phyloP scores from a whole-genome alignment of 2,113 vertebrate species.

The Zootoca vivipara region DNA sequence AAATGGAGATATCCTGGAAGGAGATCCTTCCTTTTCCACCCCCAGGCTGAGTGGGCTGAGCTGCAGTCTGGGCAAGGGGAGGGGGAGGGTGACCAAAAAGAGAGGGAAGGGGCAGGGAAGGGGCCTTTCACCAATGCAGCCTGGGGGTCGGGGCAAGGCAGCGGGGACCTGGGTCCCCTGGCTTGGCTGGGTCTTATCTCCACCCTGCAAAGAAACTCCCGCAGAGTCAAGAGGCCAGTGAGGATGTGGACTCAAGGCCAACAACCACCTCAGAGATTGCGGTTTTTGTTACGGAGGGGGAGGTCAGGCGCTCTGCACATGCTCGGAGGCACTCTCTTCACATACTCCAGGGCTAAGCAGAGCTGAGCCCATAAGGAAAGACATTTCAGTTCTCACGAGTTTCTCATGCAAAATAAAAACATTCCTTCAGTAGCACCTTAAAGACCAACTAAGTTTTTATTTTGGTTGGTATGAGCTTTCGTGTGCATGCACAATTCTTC shows the following conservation, averaged over 20 bases:
- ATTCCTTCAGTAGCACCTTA: no score
- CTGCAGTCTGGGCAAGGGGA: neutral
- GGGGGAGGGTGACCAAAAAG: neutral
- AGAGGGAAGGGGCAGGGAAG: no score
- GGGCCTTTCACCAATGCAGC: neutral
- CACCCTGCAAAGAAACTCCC: neutral
- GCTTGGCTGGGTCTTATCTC: neutral
- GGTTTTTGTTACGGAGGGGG: neutral
- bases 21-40: neutral
- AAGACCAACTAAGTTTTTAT: no score
- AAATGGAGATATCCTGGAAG: constrained; percentile 19
- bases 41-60: neutral
- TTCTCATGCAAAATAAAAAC: no score
- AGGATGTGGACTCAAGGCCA: neutral
- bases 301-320: neutral
- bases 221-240: neutral
- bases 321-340: neutral
- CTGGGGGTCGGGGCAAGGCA: neutral
- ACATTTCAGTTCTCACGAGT: no score
- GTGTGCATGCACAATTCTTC: no score
- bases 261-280: neutral
- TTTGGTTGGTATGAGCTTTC: no score
- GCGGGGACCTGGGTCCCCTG: neutral
- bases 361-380: neutral
- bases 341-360: neutral